phyloP scores from a whole-genome alignment of 2,797 vertebrate genomes.

The Siniperca scherzeri region DNA sequence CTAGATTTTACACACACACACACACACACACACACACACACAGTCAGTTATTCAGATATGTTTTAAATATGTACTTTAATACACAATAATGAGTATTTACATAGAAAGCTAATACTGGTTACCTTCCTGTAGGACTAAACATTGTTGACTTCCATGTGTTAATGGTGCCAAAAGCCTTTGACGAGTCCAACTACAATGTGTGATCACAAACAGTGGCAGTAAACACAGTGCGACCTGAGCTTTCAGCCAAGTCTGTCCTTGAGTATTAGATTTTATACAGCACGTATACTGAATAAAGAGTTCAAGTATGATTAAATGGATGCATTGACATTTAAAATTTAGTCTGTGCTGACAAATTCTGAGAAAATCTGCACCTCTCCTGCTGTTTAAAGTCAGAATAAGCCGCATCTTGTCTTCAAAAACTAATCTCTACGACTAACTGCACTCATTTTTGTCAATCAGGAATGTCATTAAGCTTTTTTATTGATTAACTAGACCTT shows the following conservation, averaged over 20 bases:
- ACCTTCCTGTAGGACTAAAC: constrained; percentile 36
- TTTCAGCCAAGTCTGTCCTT: constrained; percentile 50
- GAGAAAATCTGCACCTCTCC: neutral
- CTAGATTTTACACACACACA: neutral
- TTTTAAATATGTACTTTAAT: constrained; percentile 63
- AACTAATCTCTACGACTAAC: neutral
- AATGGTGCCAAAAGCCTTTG: constrained; percentile 21
- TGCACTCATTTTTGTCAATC: neutral
- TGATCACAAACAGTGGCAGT: constrained; percentile 47
- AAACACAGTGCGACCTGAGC: constrained; percentile 57
- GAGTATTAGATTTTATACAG: constrained; percentile 17
- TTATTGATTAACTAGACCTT: neutral
- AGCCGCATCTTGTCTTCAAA: neutral
- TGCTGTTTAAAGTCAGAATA: constrained; percentile 9
- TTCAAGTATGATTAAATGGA: constrained; percentile 30
- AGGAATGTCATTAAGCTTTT: constrained; percentile 6
- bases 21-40: constrained; percentile 6
- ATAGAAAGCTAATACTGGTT: constrained; percentile 32
- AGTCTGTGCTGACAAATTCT: constrained; percentile 6
- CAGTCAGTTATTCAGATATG: constrained; percentile 42
- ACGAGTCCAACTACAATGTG: constrained; percentile 21
- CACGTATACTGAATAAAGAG: constrained; percentile 1
- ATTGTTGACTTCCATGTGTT: neutral
- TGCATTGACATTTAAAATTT: constrained; percentile 22
- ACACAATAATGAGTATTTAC: constrained; percentile 66